Conservation (phyloP, 2,113 vertebrate genomes). For the Nothocercus julius region DNA sequence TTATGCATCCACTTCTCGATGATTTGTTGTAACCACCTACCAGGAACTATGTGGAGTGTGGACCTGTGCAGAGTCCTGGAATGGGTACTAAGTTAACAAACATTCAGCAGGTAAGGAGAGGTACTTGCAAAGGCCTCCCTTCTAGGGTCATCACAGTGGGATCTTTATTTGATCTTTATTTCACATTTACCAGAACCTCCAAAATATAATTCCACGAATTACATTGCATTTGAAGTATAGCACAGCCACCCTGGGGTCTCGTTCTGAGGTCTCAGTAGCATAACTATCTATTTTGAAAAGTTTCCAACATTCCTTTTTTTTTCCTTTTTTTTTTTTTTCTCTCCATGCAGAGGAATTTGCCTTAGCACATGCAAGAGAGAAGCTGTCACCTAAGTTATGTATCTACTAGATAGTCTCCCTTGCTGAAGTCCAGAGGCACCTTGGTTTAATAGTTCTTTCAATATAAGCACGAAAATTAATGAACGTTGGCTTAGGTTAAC, state of each 20-base stretch:
- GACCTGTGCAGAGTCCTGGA: neutral
- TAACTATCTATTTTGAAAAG: neutral
- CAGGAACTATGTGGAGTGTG: neutral
- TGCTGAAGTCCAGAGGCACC: neutral
- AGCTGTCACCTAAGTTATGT: constrained; percentile 3
- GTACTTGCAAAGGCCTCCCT: fast-evolving
- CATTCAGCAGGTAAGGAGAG: neutral
- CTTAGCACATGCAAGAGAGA: constrained; percentile 13
- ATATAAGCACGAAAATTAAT: constrained; percentile 36
- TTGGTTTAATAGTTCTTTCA: constrained; percentile 34
- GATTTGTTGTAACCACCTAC: neutral
- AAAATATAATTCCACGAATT: neutral
- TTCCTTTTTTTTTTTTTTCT: neutral
- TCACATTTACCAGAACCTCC: fast-evolving
- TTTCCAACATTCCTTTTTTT: neutral
- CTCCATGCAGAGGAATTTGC: constrained; percentile 17
- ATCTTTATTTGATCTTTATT: neutral
- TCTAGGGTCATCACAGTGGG: neutral
- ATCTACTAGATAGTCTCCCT: constrained; percentile 15
- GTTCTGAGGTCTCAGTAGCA: neutral
- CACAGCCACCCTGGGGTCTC: neutral
- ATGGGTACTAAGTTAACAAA: neutral
- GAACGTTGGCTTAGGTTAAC: constrained; percentile 25
- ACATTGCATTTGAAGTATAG: neutral
- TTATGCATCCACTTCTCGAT: neutral